Conservation (phyloP, 2,888 invertebrate species). For the Lasioglossum calceatum region DNA sequence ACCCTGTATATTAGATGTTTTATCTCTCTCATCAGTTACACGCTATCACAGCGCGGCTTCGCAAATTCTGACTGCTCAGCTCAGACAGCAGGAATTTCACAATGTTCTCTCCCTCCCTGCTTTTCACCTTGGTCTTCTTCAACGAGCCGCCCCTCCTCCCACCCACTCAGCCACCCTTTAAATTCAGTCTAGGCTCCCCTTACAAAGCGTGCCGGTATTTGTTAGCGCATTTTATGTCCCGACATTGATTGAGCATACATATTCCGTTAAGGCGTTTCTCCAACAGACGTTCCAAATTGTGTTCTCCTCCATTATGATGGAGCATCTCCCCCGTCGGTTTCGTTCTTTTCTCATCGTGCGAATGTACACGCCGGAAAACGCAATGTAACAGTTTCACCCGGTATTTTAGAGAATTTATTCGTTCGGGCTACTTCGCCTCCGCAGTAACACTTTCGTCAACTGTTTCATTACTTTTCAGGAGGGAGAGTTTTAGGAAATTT, state of each 20-base stretch:
- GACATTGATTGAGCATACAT: conserved; percentile 69
- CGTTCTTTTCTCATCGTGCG: background rate
- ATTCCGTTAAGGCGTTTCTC: conserved; percentile 42
- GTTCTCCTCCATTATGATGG: conserved; percentile 15
- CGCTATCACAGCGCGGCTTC: conserved; percentile 39
- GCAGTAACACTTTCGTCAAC: background rate
- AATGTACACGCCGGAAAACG: background rate
- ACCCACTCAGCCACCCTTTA: conserved; percentile 59
- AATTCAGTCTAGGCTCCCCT: conserved; percentile 60
- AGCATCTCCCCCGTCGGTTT: background rate
- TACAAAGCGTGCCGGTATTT: conserved; percentile 63
- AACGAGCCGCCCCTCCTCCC: conserved; percentile 42
- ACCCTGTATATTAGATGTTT: conserved; percentile 13
- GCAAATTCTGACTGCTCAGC: conserved; percentile 68
- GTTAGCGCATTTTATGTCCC: conserved; percentile 64
- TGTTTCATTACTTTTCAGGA: background rate
- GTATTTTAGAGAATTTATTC: background rate
- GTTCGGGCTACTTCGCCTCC: background rate
- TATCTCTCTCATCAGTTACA: conserved; percentile 27
- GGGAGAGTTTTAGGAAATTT: too few relatives aligned
- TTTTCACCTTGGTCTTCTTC: conserved; percentile 57
- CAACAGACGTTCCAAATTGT: conserved; percentile 41
- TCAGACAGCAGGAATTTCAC: conserved; percentile 75
- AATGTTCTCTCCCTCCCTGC: conserved; percentile 62
- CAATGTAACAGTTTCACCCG: background rate